A percentile compares a stretch with the other conserved stretches of the same genome.
Conservation (phyloP, 2,888 invertebrate genomes). For the Agonum fuliginosum region DNA sequence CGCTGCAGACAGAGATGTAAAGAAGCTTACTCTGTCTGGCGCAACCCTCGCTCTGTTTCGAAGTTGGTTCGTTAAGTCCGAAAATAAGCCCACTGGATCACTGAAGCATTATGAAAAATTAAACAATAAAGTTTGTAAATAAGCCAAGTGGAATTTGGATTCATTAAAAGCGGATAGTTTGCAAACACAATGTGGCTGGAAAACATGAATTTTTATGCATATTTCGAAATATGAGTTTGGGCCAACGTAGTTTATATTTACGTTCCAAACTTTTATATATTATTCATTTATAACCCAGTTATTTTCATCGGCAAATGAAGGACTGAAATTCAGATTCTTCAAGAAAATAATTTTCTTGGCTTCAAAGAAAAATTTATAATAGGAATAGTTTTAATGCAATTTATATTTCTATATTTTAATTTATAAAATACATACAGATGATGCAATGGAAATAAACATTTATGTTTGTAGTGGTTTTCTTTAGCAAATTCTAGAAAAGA, state of each 20-base stretch:
- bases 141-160: conserved; percentile 42
- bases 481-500: too few species aligned
- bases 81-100: conserved; percentile 49
- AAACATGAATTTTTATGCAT: conserved; percentile 5
- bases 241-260: conserved; percentile 11
- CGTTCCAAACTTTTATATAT: conserved; percentile 9
- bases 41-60: conserved; percentile 30
- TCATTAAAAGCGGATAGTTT: conserved; percentile 40
- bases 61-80: conserved; percentile 38
- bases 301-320: too few species aligned
- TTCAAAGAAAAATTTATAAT: too few species aligned
- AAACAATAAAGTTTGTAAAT: conserved; percentile 49
- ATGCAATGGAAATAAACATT: too few species aligned
- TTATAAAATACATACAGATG: too few species aligned
- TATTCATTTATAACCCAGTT: too few species aligned
- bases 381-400: too few species aligned
- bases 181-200: conserved; percentile 10
- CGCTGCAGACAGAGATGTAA: conserved; percentile 20
- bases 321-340: too few species aligned
- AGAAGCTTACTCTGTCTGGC: not conserved
- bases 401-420: too few species aligned
- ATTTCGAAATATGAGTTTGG: not conserved
- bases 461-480: too few species aligned
- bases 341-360: too few species aligned
- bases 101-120: conserved; percentile 45